phyloP scores from a whole-genome alignment of 92 coral and sea anemone genomes.

The Micromussa lordhowensis region DNA sequence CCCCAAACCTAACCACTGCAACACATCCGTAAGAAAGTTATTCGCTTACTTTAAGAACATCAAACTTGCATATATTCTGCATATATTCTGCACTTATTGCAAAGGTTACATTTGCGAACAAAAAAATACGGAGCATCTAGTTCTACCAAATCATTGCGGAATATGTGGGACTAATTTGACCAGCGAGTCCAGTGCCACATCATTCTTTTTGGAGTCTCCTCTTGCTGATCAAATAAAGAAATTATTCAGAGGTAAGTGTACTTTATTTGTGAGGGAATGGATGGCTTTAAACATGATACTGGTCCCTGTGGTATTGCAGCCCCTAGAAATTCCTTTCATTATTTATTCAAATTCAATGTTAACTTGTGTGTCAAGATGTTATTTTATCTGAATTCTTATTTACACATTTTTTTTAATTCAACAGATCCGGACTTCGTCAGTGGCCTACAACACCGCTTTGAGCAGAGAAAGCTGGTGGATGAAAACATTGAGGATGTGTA shows the following conservation, averaged over 20 bases:
- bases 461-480: constrained; percentile 19
- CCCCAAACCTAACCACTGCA: constrained; percentile 60
- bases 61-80: constrained; percentile 35
- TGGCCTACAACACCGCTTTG: constrained; percentile 33
- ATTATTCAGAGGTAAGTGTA: constrained; percentile 57
- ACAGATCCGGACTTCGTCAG: constrained; percentile 37
- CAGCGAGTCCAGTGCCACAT: constrained; percentile 26
- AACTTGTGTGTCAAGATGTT: too few relatives aligned
- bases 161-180: constrained; percentile 44
- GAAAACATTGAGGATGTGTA: constrained; percentile 57
- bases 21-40: constrained; percentile 49
- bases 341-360: too few relatives aligned
- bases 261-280: too few relatives aligned
- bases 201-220: constrained; percentile 57
- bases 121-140: constrained; percentile 9
- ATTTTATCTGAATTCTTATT: too few relatives aligned
- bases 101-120: too few relatives aligned
- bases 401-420: too few relatives aligned
- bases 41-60: constrained; percentile 28
- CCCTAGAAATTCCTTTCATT: neutral
- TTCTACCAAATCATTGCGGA: constrained; percentile 37
- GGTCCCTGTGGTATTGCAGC: too few relatives aligned
- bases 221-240: constrained; percentile 43
- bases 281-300: too few relatives aligned
- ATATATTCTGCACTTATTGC: constrained; percentile 50